Evolutionary conservation across 2,888 invertebrate genomes (phyloP).

Genomic region (Ichneumoninae sp.): DNA sequence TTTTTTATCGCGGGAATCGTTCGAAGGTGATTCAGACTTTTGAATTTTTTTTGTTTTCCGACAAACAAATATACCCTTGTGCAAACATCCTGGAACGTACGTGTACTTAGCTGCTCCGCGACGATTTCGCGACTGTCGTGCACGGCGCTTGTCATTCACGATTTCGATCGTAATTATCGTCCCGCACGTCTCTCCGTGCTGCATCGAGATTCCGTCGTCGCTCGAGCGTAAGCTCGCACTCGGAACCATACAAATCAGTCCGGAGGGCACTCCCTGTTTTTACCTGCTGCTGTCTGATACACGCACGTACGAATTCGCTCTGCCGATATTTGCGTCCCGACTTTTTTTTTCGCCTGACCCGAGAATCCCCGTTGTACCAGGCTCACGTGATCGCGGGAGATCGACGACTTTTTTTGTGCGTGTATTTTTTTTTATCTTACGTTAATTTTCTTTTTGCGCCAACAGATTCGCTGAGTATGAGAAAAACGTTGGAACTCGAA

Average conservation of each 20-base stretch:
- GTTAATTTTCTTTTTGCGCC: slow-evolving; percentile 12
- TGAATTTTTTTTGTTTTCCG: background rate
- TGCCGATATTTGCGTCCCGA: too few relatives aligned
- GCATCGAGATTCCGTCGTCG: background rate
- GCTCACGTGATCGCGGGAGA: too few relatives aligned
- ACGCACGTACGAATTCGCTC: background rate
- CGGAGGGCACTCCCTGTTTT: slow-evolving; percentile 10
- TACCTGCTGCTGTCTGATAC: background rate
- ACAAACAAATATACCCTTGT: background rate
- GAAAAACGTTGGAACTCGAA: background rate
- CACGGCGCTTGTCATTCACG: background rate
- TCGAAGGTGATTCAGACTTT: background rate
- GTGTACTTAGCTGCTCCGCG: background rate
- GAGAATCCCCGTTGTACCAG: too few relatives aligned
- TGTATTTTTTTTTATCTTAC: background rate
- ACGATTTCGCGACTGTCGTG: background rate
- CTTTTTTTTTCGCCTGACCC: too few relatives aligned
- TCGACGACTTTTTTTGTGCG: too few relatives aligned
- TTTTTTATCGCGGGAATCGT: background rate
- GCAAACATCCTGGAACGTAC: background rate
- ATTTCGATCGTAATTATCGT: background rate
- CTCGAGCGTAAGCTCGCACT: slow-evolving; percentile 2
- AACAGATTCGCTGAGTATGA: slow-evolving; percentile 44
- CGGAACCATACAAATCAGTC: background rate
- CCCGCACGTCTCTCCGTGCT: background rate